A percentile compares a stretch with the other conserved stretches of the same genome.
Evolutionary conservation across 2,113 vertebrate genomes (phyloP).

Genomic region (Jacana jacana): DNA sequence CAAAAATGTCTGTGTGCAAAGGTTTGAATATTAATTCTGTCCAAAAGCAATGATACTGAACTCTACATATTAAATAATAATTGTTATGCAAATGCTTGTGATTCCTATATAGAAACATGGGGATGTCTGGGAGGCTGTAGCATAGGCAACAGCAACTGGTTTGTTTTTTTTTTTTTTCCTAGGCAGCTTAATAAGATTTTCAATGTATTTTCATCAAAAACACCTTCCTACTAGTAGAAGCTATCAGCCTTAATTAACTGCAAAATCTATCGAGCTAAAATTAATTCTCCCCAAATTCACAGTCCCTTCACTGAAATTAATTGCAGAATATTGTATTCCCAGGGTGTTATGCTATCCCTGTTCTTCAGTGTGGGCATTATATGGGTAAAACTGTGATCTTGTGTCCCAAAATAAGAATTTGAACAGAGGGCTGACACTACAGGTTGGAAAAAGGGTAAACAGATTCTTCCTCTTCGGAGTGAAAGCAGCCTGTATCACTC

Average conservation of each 20-base stretch:
- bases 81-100: neutral
- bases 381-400: neutral
- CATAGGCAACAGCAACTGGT: neutral
- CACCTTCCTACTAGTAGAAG: neutral
- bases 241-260: slow-evolving; percentile 30
- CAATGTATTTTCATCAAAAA: neutral
- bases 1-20: neutral
- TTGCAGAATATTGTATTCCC: neutral
- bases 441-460: neutral
- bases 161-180: neutral
- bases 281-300: slow-evolving; percentile 13
- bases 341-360: neutral
- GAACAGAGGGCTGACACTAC: neutral
- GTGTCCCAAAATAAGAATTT: neutral
- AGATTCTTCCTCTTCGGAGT: neutral
- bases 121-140: neutral
- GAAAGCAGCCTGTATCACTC: neutral
- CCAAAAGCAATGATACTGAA: neutral
- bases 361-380: neutral
- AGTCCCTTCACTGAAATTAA: neutral
- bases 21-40: neutral
- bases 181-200: slow-evolving; percentile 24
- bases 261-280: neutral
- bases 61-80: neutral
- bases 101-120: neutral